phyloP scores from a whole-genome alignment of 1,140 invertebrate species.

The Triops cancriformis region DNA sequence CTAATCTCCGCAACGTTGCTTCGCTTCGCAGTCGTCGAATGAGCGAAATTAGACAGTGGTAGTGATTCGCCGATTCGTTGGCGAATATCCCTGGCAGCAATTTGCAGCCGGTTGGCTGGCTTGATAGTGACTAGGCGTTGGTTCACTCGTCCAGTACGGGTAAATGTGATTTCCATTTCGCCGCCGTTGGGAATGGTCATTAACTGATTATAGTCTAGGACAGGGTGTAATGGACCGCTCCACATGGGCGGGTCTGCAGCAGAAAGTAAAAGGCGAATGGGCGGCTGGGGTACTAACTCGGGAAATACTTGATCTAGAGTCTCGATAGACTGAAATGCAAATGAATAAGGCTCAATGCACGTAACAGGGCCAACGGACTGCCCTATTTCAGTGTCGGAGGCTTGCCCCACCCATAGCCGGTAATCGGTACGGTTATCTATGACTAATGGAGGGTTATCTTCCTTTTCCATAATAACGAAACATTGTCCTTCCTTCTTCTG shows the following conservation, averaged over 20 bases:
- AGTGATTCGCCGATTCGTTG: slow-evolving; percentile 41
- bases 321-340: neutral
- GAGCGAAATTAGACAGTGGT: neutral
- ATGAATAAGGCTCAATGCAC: neutral
- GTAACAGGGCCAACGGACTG: neutral
- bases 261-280: slow-evolving; percentile 19
- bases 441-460: slow-evolving; percentile 49
- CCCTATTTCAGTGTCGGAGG: slow-evolving; percentile 19
- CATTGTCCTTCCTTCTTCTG: slow-evolving; percentile 43
- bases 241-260: neutral
- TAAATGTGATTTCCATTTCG: slow-evolving; percentile 60
- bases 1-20: neutral
- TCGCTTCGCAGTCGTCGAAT: neutral
- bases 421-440: slow-evolving; percentile 42
- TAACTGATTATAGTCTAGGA: slow-evolving; percentile 49
- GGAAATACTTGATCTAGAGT: neutral
- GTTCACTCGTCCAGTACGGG: slow-evolving; percentile 44
- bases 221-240: slow-evolving; percentile 22
- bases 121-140: slow-evolving; percentile 48
- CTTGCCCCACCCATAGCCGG: slow-evolving; percentile 14
- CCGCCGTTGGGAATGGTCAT: slow-evolving; percentile 54
- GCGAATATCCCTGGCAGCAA: slow-evolving; percentile 60
- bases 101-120: slow-evolving; percentile 55
- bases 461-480: slow-evolving; percentile 49
- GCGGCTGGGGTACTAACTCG: slow-evolving; percentile 8